Conservation (phyloP, 2,888 invertebrate genomes). For the Noctuana brunneofusca region DNA sequence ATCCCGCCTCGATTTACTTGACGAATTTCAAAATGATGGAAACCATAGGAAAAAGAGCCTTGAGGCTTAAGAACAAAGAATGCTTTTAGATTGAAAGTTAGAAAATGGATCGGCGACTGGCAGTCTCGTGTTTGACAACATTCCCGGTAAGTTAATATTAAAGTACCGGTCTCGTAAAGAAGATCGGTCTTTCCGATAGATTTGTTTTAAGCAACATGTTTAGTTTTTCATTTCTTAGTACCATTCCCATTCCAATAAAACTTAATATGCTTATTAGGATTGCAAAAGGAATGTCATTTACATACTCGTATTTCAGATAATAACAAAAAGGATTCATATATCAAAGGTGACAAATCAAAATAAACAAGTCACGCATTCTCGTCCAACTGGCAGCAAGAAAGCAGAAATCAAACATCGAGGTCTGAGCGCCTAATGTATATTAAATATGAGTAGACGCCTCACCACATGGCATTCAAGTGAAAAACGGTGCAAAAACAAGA, state of each 20-base stretch:
- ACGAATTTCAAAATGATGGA: constrained; percentile 41
- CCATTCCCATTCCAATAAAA: not conserved
- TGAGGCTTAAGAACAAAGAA: constrained; percentile 49
- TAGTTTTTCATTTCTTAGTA: not conserved
- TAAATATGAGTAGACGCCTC: constrained; percentile 68
- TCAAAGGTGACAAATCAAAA: constrained; percentile 79
- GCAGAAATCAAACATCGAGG: constrained; percentile 65
- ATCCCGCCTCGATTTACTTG: constrained; percentile 53
- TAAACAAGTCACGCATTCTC: constrained; percentile 74
- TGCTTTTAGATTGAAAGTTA: constrained; percentile 14
- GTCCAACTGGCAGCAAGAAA: constrained; percentile 59
- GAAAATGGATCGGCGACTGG: constrained; percentile 60
- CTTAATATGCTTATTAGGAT: not conserved
- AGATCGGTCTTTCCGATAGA: not conserved
- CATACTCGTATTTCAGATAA: constrained; percentile 53
- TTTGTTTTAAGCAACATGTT: too few species aligned
- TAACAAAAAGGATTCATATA: constrained; percentile 74
- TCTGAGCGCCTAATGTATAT: constrained; percentile 71
- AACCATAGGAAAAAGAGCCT: constrained; percentile 48
- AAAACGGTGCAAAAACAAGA: constrained; percentile 77
- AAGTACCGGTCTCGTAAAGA: constrained; percentile 7
- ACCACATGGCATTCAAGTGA: constrained; percentile 69
- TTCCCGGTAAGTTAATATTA: constrained; percentile 46
- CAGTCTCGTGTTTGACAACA: constrained; percentile 73
- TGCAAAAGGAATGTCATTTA: constrained; percentile 8